phyloP scores from a whole-genome alignment of 1,140 invertebrate species.

The Trinorchestia longiramus region DNA sequence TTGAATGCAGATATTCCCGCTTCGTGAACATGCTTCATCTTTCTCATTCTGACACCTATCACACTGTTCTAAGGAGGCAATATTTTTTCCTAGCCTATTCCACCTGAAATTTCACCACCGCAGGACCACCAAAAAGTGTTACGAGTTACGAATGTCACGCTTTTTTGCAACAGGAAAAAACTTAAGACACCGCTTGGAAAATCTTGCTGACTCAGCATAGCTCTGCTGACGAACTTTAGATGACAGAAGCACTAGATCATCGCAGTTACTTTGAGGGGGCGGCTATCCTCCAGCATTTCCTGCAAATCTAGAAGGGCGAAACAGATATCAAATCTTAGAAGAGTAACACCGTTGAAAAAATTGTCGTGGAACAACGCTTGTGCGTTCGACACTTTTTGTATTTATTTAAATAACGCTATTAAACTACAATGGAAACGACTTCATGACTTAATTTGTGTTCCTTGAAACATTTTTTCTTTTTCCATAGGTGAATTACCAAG shows the following conservation, averaged over 20 bases:
- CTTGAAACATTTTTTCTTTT: too few species aligned
- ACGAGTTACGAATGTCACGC: not conserved
- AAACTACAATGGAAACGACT: too few species aligned
- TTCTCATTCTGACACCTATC: not conserved
- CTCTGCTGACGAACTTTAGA: not conserved
- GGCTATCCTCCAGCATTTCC: not conserved
- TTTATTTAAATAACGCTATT: too few species aligned
- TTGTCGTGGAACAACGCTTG: too few species aligned
- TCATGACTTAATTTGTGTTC: too few species aligned
- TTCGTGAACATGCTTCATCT: not conserved
- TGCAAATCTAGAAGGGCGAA: not conserved
- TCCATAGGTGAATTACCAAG: too few species aligned
- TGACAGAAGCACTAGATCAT: not conserved
- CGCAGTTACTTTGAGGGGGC: not conserved
- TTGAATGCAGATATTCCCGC: not conserved
- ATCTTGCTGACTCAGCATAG: not conserved
- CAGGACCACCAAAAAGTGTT: not conserved
- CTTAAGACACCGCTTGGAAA: not conserved
- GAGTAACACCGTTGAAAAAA: too few species aligned
- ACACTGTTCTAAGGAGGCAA: not conserved
- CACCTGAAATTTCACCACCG: not conserved
- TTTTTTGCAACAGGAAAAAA: not conserved
- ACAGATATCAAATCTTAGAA: not conserved
- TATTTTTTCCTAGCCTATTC: not conserved
- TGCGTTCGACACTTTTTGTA: too few species aligned